Evolutionary conservation across 2,113 vertebrate genomes (phyloP), one percentile per base, ranked within the genome.

Genomic region (Hystrix cristata): DNA sequence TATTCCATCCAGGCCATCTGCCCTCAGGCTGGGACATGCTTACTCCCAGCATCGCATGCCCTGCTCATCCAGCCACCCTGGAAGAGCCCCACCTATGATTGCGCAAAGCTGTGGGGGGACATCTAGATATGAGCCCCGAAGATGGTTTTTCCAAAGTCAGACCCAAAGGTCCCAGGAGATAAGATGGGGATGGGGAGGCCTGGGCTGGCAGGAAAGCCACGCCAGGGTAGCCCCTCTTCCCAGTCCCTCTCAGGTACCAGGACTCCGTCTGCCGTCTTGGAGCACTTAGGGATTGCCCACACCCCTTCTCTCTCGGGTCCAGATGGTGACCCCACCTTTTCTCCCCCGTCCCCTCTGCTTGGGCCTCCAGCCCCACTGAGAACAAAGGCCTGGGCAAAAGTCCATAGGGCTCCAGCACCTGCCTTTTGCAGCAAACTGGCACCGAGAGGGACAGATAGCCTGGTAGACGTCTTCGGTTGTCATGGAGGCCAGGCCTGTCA

Each of bases 251-350:
- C 59, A 2, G 95, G 80, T 87, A 59, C 80, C 48, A 1, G 3
- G 64, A 64, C 4, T 84, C 96, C 92, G 96, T 95, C 95, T 96
- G 97, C 96, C 86, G 10, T 65, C 23, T 31, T 89, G 83, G 74
- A 95, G 29, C 38, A 15, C 64, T 92, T 51, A 84, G 84, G 48
- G 78, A 72, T 64, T 11, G 76, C 90, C 96, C 38, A 79, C 53
- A 46, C 90, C 43, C 72, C 89, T 12, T 1, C 29, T 86, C 83
- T 92, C 57, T 62, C 53, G 23, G 38, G 59, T 94, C 80, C 97
- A 95, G 95, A 97, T 97, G 97, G 95, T 38, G 69, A 53, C 46
- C 62, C 59, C 10, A 3, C 34, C 55, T 59, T 57, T 9, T 27
- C 85, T n/a, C 57, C 51, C 51, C 21, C 48, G 62, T 21, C 23